A percentile compares a stretch with the other conserved stretches of the same genome.
Evolutionary conservation across 2,113 vertebrate genomes (phyloP).

Genomic region (Cololabis saira): DNA sequence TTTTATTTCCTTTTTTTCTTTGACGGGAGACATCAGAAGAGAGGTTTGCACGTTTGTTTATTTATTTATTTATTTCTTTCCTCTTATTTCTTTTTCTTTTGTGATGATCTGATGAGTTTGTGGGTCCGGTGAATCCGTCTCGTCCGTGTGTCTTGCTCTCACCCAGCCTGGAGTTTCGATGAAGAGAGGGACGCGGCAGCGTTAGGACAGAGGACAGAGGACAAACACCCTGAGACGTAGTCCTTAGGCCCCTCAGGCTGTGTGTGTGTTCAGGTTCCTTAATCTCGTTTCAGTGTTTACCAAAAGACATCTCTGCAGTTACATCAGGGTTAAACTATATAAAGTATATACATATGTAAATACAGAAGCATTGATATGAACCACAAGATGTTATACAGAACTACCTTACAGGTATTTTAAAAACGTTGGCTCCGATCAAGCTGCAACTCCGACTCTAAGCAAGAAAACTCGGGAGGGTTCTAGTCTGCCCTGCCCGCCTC

Average conservation of each 20-base stretch:
- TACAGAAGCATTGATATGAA: conserved; percentile 38
- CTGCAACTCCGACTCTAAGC: conserved; percentile 32
- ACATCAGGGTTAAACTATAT: conserved; percentile 70
- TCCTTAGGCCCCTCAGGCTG: conserved; percentile 58
- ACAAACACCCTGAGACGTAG: conserved; percentile 61
- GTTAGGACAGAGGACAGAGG: conserved; percentile 16
- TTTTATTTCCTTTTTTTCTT: conserved; percentile 47
- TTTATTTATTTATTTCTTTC: too few relatives aligned
- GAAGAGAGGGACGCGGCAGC: conserved; percentile 55
- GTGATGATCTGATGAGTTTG: conserved; percentile 42
- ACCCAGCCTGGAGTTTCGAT: conserved; percentile 61
- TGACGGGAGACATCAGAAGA: conserved; percentile 55
- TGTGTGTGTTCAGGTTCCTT: conserved; percentile 26
- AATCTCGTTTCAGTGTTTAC: conserved; percentile 65
- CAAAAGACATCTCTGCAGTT: conserved; percentile 68
- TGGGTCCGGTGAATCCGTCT: conserved; percentile 34
- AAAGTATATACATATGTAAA: conserved; percentile 76
- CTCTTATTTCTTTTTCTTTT: conserved; percentile 44
- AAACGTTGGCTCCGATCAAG: conserved; percentile 46
- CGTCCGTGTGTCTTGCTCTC: conserved; percentile 30
- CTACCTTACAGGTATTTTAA: conserved; percentile 25
- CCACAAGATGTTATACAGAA: conserved; percentile 45
- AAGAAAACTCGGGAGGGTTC: conserved; percentile 18
- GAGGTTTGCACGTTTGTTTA: conserved; percentile 75
- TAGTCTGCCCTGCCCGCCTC: conserved; percentile 29